Percentiles rank a stretch among this genome's conserved stretches.
Conservation (phyloP, 2,888 invertebrate genomes). For the Xanthostigma xanthostigma region DNA sequence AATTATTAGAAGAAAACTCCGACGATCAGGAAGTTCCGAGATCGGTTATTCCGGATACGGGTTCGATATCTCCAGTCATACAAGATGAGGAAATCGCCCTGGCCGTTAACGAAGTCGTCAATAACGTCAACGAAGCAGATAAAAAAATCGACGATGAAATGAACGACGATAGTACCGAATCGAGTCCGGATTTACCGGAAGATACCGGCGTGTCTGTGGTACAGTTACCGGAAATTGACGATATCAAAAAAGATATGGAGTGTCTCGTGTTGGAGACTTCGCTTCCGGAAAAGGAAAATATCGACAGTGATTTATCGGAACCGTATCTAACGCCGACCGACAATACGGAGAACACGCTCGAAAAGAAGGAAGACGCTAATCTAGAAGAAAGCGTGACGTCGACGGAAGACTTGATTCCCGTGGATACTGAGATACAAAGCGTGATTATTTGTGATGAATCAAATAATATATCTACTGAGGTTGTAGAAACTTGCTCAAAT, state of each 20-base stretch:
- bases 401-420: not conserved
- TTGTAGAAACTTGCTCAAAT: too few species aligned
- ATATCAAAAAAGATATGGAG: conserved; percentile 25
- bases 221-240: not conserved
- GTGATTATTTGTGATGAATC: too few species aligned
- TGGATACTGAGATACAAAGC: not conserved
- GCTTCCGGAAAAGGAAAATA: conserved; percentile 39
- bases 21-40: conserved; percentile 11
- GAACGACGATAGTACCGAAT: conserved; percentile 1
- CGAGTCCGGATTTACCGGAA: not conserved
- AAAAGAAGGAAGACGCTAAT: conserved; percentile 21
- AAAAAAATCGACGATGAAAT: conserved; percentile 15
- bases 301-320: conserved; percentile 53
- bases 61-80: conserved; percentile 27
- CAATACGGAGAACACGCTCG: conserved; percentile 26
- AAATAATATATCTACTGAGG: too few species aligned
- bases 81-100: conserved; percentile 37
- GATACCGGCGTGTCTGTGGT: not conserved
- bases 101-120: conserved; percentile 36
- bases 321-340: conserved; percentile 54
- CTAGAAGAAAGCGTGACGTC: conserved; percentile 7
- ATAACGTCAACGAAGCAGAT: conserved; percentile 29
- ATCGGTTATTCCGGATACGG: conserved; percentile 11
- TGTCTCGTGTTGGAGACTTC: conserved; percentile 23
- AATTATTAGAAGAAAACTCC: conserved; percentile 28